Evolutionary conservation across 2,113 vertebrate species (phyloP), one percentile per base, ranked within the genome.

Genomic region (Urocolius indicus): DNA sequence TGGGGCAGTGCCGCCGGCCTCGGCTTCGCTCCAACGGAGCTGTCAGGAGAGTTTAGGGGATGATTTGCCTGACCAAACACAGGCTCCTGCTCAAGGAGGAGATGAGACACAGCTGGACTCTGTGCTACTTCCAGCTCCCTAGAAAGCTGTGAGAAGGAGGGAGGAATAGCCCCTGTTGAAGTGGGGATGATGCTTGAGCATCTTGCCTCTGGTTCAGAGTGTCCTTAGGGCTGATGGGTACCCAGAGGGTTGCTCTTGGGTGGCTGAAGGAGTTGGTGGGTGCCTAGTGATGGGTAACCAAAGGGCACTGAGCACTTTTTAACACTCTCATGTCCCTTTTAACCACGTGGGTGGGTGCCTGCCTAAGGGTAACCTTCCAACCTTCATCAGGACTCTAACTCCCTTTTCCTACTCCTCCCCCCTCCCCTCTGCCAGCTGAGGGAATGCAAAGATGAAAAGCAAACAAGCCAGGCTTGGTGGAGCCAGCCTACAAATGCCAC

Each of bases 381-480:
- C 32, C 55, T 55, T 32, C n/a, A 30, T 38, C 0, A 0, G 34
- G 34, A 30, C 61, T 7, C 4, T 27, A 49, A 78, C 94, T 95
- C 95, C 94, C 86, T 86, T 93, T n/a, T n/a, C n/a, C n/a, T n/a
- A n/a, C n/a, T n/a, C n/a, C n/a, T n/a, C n/a, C n/a, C n/a, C 77
- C 83, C 90, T 89, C 89, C 87, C 81, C 3, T 1, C 73, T 91
- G 84, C 73, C 77, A 59, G 52, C 69, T 3, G 1, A 57, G 72
- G 79, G 93, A 95, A 87, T 48, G 91, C 5, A 68, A 55, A 93
- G 72, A 94, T 95, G 92, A 95, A 96, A 95, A 89, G 84, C 85
- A 96, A 94, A 81, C 94, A 95, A 96, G 61, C 52, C 84, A 76
- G 77, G 43, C 61, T 9, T 62, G 58, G 73, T 89, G 62, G 36